Conservation (phyloP, 2,113 vertebrate genomes). For the Penelope pileata region DNA sequence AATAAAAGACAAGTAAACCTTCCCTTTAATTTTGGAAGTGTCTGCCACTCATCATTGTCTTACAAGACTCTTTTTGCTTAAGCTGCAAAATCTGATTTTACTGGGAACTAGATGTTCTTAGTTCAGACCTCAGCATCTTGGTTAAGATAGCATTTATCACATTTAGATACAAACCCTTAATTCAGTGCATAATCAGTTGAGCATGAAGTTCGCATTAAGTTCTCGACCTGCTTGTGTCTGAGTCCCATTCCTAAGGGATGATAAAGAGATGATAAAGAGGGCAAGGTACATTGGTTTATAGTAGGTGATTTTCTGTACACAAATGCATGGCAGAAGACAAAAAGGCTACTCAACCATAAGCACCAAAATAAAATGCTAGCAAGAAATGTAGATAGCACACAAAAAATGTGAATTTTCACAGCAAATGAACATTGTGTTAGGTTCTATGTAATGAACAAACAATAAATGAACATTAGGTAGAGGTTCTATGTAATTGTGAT, state of each 20-base stretch:
- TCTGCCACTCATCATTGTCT: background rate
- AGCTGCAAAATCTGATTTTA: background rate
- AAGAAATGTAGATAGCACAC: background rate
- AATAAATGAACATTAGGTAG: too few species aligned
- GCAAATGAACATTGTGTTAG: background rate
- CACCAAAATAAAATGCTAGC: background rate
- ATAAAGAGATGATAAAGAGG: background rate
- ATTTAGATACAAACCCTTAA: constrained; percentile 35
- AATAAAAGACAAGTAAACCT: background rate
- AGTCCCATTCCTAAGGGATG: background rate
- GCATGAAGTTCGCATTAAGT: constrained; percentile 21
- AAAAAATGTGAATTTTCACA: background rate
- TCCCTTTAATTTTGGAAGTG: background rate
- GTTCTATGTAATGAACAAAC: too few species aligned
- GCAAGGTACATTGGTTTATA: background rate
- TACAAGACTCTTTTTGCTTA: background rate
- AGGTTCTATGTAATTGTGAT: constrained; percentile 30
- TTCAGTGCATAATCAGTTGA: constrained; percentile 26
- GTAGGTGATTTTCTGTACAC: background rate
- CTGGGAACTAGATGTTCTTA: background rate
- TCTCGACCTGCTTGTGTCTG: constrained; percentile 4
- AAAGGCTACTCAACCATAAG: background rate
- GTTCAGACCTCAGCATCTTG: background rate
- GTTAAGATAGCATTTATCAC: constrained; percentile 31
- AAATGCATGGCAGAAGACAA: background rate